These are phyloP conservation scores for Larimichthys polyactis DNA, from an alignment of 2,113 vertebrate genomes.

Conservation along the genomic window DNA sequence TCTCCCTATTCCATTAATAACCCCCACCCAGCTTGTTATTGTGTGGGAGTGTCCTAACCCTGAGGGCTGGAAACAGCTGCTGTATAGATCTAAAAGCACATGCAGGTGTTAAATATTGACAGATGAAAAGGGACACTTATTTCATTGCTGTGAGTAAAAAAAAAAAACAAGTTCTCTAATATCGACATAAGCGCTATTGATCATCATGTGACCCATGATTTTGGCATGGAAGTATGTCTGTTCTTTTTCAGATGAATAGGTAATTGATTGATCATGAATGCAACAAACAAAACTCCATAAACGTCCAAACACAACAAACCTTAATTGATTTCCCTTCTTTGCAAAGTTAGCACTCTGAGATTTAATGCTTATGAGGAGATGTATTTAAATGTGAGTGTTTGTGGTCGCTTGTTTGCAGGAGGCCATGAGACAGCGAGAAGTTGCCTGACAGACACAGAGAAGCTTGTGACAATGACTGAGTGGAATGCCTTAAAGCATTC, in stretches of 20 bases:
- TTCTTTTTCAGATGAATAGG: conserved; percentile 34
- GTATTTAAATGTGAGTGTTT: conserved; percentile 1
- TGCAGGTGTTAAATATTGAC: conserved; percentile 26
- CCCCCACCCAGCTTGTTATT: conserved; percentile 20
- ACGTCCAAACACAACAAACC: conserved; percentile 7
- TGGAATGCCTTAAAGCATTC: conserved; percentile 44
- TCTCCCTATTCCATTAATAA: conserved; percentile 10
- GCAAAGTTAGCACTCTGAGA: conserved; percentile 28
- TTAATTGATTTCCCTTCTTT: conserved; percentile 26
- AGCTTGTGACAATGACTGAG: conserved; percentile 57
- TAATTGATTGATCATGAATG: conserved; percentile 49
- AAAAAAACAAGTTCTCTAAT: conserved; percentile 16
- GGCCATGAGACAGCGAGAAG: conserved; percentile 12
- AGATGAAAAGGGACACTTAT: conserved; percentile 4
- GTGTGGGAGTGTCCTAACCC: conserved; percentile 10
- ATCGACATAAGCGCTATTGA: conserved; percentile 32
- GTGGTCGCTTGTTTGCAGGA: background rate
- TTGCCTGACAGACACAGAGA: conserved; percentile 37
- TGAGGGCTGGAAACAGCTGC: background rate
- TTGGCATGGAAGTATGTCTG: conserved; percentile 20
- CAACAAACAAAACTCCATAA: conserved; percentile 23
- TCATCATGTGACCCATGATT: conserved; percentile 28
- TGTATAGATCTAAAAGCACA: conserved; percentile 16
- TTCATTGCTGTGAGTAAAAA: background rate
- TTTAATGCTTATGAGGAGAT: conserved; percentile 15